Evolutionary conservation across 2,888 invertebrate genomes (phyloP), one percentile per base, ranked within the genome.

Genomic region (Tenthredo mesomela): DNA sequence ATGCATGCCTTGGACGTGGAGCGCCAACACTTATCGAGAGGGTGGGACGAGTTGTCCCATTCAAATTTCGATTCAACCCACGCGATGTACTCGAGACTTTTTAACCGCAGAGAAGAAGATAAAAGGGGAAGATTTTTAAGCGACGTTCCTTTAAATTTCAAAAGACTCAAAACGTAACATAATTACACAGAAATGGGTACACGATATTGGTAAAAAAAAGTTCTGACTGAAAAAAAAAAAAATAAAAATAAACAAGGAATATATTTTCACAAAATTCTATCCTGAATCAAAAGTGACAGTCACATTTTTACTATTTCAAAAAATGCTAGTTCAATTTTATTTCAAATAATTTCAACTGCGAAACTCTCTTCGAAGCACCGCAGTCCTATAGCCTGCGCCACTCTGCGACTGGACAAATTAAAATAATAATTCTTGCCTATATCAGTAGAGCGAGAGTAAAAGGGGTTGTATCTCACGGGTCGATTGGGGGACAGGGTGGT

Each of bases 401-500:
- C 65, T 75, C 80, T 84, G 77, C 78, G 80, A 84, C 84, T 80
- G 86, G 87, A 88, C 88, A 87, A 87, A 88, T 87, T 88, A 88
- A 87, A 87, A 88, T 87, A 88, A 88, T 87, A 87, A 87, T 87
- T 87, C 86, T 85, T 84, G 86, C 86, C 85, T 87, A 88, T 86
- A 88, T 86, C 86, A 86, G 87, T 85, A 86, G 82, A 67, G 77
- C 77, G 85, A 54, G 84, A 78, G 78, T 85, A 37, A 77, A 77
- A 67, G 78, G 86, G 82, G 77, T 86, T 85, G 61, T 86, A 86
- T 87, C 86, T 86, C 86, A 75, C 80, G 84, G 82, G 67, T 84
- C 83, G 84, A 85, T 85, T 84, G 43, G 71, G 73, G 73, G 75
- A 65, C 82, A 78, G 83, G 82, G 82, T 82, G 82, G 82, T 37